Evolutionary conservation across 2,797 vertebrate genomes (phyloP), one percentile per base, ranked within the genome.

Genomic region (Leptatherina wallacei): DNA sequence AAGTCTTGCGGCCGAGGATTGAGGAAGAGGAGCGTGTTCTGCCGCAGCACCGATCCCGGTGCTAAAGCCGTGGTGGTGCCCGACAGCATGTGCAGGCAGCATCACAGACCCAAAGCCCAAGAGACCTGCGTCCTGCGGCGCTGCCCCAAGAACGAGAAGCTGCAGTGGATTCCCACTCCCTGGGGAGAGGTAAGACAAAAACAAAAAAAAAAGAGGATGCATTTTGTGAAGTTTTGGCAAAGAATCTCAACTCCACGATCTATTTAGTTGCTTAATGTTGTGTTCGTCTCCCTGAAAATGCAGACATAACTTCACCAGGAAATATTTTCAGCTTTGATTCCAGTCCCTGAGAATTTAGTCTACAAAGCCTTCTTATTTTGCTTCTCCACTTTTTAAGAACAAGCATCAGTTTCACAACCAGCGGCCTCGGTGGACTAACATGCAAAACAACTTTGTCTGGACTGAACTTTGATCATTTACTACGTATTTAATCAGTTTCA

Each of bases 111-210:
- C 1, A 96, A 95, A 88, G 62, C 85, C 20, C 96, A 97, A 65
- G 96, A 98, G 93, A 94, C 90, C 33, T 99, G 98, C 0, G 95
- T 98, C 58, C 90, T 97, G 13, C 93, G 95, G 52, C 96, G 98
- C 22, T 99, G 98, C 86, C 98, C 97, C 71, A 97, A 92, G 76
- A 98, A 98, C 0, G 96, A 95, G 52, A 93, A 92, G 59, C 95
- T 98, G 5, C 96, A 97, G 90, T 99, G 98, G 98, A 89, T 95
- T 65, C 77, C 94, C 18, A 94, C 95, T 30, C 80, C 96, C 2
- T 99, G 98, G 98, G 95, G 95, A 77, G 96, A 98, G 97, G 98
- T 99, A 94, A 20, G 77, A 61, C 27, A n/a, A n/a, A n/a, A n/a
- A n/a, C n/a, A n/a, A n/a, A 9, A 16, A 65, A 47, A 36, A 6